Evolutionary conservation across 2,113 vertebrate genomes (phyloP), one percentile per base, ranked within the genome.

Genomic region (Laticauda colubrina): DNA sequence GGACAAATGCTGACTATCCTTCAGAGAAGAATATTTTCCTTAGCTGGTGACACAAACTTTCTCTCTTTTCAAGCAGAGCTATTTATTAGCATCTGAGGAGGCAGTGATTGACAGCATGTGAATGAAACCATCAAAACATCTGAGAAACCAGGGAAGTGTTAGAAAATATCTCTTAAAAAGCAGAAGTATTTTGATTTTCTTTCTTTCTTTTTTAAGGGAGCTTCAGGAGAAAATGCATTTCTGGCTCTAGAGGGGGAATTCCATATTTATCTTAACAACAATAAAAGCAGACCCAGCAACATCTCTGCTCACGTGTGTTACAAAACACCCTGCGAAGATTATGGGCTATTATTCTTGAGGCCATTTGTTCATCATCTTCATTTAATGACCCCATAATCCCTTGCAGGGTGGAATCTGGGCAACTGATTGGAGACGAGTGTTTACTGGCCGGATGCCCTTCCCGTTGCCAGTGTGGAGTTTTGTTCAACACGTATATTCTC

Each of bases 281-380:
- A 87, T 88, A 69, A 92, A 92, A 69, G 91, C 91, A 92, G 91
- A 34, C 39, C 12, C 56, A 59, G 23, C 57, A 59, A 59, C 23
- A 24, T 54, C 20, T 39, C 29, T 9, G 29, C 23, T 2, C 18
- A 2, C 39, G 29, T 39, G 48, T 85, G 23, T 15, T 2, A 29
- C 51, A 88, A 87, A 88, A 55, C 54, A 53, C 51, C 87, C 91
- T 23, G 45, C 51, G 12, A 87, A 89, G 87, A 92, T 45, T 43
- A 89, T 92, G 26, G 87, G 86, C 24, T 69, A 61, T 43, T 43
- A n/a, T 92, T 92, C 69, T 75, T 24, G 34, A 88, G 43, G 91
- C 91, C 15, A 48, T 48, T 48, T 48, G 48, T 48, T 48, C 48
- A 48, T 8, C 48, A 48, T 48, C 48, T 48, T 48, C 48, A 48